Conservation (phyloP, 1,140 invertebrate genomes). For the Coptotermes formosanus region DNA sequence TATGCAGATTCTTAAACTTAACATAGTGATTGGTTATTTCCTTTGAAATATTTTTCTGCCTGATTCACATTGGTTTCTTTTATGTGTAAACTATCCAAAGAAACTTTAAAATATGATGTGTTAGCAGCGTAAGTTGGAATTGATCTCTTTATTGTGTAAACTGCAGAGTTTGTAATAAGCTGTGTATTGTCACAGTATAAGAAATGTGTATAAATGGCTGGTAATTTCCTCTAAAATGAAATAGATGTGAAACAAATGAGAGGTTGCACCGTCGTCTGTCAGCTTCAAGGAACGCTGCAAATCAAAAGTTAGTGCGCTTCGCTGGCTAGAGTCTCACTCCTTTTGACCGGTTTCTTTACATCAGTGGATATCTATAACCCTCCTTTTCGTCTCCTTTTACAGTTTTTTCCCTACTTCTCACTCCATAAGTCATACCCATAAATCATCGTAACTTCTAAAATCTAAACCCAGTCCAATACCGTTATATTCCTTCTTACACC, state of each 20-base stretch:
- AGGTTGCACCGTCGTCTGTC: neutral
- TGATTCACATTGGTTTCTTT: too few relatives aligned
- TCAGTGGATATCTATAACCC: neutral
- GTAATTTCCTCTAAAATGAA: neutral
- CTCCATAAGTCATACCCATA: neutral
- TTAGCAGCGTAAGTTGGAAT: too few relatives aligned
- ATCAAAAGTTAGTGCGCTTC: neutral
- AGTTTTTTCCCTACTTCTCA: neutral
- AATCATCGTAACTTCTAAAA: neutral
- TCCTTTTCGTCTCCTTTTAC: neutral
- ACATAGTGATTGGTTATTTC: neutral
- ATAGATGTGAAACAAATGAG: neutral
- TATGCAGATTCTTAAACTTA: neutral
- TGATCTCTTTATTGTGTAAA: too few relatives aligned
- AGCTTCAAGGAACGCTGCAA: constrained; percentile 18
- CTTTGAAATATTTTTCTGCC: neutral
- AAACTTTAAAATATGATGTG: too few relatives aligned
- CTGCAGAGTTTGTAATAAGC: neutral
- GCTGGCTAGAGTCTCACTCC: neutral
- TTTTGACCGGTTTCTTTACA: neutral
- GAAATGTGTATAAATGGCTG: neutral
- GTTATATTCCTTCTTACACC: neutral
- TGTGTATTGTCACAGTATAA: neutral
- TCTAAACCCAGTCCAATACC: neutral
- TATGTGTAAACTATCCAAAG: too few relatives aligned